These are phyloP conservation scores for Sinocyclocheilus maitianheensis DNA, from an alignment of 2,113 vertebrate genomes.

Conservation along the genomic window DNA sequence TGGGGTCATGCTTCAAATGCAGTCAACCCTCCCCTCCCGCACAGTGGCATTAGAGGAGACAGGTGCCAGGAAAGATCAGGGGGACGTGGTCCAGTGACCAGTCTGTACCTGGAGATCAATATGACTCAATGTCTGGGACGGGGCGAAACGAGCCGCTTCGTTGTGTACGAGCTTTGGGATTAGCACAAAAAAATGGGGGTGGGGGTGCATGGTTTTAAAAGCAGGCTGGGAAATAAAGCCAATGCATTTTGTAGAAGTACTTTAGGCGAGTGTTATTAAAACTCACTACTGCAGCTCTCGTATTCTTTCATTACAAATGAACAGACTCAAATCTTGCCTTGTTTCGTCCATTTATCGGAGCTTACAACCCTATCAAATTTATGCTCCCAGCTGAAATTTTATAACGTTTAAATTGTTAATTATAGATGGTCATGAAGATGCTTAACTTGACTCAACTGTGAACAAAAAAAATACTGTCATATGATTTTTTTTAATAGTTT, in stretches of 20 bases:
- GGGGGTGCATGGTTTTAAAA: neutral
- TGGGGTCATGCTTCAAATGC: slow-evolving; percentile 41
- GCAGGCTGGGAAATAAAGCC: neutral
- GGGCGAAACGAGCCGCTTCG: neutral
- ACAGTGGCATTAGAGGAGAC: slow-evolving; percentile 45
- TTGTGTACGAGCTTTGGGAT: slow-evolving; percentile 18
- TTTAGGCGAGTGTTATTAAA: neutral
- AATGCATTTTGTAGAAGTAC: neutral
- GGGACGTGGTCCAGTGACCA: slow-evolving; percentile 15
- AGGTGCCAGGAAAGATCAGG: slow-evolving; percentile 57
- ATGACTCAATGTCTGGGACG: slow-evolving; percentile 28
- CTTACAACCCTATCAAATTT: neutral
- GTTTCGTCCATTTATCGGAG: neutral
- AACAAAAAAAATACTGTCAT: too few species aligned
- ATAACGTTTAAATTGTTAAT: neutral
- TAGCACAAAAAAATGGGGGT: neutral
- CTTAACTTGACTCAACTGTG: neutral
- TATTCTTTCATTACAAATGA: neutral
- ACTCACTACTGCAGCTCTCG: neutral
- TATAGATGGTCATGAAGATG: neutral
- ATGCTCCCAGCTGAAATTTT: neutral
- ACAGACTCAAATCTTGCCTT: neutral
- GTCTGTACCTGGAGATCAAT: slow-evolving; percentile 43
- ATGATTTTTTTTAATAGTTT: too few species aligned
- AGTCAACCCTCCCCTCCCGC: slow-evolving; percentile 13